Evolutionary conservation across 92 coral and sea anemone genomes (phyloP), one percentile per base, ranked within the genome.

Genomic region (Porites evermanni): DNA sequence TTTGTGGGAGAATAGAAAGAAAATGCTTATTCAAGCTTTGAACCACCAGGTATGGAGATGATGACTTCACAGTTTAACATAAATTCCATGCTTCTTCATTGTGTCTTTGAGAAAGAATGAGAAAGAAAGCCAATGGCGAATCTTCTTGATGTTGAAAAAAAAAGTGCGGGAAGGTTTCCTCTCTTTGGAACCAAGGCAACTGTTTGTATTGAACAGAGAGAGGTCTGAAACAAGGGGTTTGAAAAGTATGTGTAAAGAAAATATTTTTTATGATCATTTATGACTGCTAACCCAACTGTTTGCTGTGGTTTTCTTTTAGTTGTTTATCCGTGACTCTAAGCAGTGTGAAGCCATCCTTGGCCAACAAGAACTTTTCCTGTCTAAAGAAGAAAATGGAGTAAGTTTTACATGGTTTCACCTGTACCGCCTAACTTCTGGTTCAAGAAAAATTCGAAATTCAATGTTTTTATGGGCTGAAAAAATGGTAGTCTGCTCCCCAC

Each of bases 351-450:
- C 99, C 18, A 82, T 97, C 32, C 93, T 97, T 70, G 99, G 99
- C 12, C 98, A 95, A 38, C 99, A 97, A 77, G 99, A 97, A 80
- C 90, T 97, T 77, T 97, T 97, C 91, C 85, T 97, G 19, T 97
- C 99, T 70, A 97, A 97, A 89, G 98, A 97, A 58, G 99, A 97
- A 88, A 88, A 88, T 79, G 98, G 97, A 61, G 99, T 97, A 89
- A 81, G 98, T 96, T 58, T 7, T 4, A 8, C 0, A 12, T 56
- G 61, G 61, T 8, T 56, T 11, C 16, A 4, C 10, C 4, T 21
- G 20, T 10, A 10, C 51, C 21, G 21, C 11, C 52, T 32, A 7
- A 3, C n/a, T 72, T 19, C 16, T 38, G 47, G 47, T 38, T 38
- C 47, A 38, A 38, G 47, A 38, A 4, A 38, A 4, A 38, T 38